Evolutionary conservation across 2,797 vertebrate species (phyloP).

Genomic region (Dipus sagitta): DNA sequence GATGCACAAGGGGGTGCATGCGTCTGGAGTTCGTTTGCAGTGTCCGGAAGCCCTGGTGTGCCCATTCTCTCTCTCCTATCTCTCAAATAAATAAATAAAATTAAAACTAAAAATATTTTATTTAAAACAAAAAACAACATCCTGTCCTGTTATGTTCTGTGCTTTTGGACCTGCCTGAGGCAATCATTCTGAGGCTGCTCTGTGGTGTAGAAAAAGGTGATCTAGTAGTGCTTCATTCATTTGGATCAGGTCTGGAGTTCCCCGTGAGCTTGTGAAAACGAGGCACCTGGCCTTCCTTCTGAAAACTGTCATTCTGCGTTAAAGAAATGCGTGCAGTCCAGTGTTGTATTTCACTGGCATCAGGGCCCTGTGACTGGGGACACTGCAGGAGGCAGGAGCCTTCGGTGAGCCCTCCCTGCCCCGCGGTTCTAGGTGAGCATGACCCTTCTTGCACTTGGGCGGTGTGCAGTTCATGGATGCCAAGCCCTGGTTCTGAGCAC

Average conservation of each 20-base stretch:
- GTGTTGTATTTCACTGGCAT: neutral
- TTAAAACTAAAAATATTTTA: no score
- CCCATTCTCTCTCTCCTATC: no score
- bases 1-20: no score
- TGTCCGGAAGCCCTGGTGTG: no score
- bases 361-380: neutral
- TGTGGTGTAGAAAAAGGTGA: neutral
- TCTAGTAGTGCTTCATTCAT: neutral
- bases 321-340: neutral
- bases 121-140: no score
- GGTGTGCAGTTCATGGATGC: no score
- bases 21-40: no score
- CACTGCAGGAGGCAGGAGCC: neutral
- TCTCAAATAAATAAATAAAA: no score
- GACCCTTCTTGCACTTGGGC: neutral
- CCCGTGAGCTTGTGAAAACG: conserved; percentile 10
- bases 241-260: neutral
- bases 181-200: neutral
- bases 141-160: neutral
- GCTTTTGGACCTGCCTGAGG: neutral
- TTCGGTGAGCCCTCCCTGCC: neutral
- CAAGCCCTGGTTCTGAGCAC: neutral
- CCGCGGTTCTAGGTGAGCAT: neutral
- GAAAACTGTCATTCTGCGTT: neutral
- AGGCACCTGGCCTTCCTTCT: neutral